Conservation (phyloP, 2,113 vertebrate species). For the Macquaria australasica region DNA sequence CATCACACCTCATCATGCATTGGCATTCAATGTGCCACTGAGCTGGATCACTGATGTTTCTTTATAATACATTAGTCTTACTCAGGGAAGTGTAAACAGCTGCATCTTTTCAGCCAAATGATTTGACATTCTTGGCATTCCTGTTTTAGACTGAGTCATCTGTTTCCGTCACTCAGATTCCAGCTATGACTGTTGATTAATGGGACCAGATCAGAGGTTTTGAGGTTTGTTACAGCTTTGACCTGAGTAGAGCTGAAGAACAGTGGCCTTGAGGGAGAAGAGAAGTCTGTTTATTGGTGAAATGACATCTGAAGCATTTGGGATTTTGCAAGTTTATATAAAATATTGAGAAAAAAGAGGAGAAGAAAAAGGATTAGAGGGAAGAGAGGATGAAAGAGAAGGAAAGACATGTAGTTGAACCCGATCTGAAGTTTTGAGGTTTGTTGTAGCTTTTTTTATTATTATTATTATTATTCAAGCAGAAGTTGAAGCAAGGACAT, state of each 20-base stretch:
- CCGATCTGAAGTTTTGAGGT: neutral
- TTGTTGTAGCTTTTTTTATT: neutral
- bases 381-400: neutral
- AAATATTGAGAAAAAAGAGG: neutral
- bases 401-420: neutral
- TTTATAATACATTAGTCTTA: neutral
- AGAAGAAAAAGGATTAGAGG: neutral
- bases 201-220: conserved; percentile 18
- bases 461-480: neutral
- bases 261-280: too few relatives aligned
- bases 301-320: conserved; percentile 26
- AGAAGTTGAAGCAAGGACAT: conserved; percentile 18
- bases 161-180: conserved; percentile 21
- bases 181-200: conserved; percentile 1
- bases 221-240: neutral
- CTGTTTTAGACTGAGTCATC: conserved; percentile 27
- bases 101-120: conserved; percentile 44
- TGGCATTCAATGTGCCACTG: neutral
- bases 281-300: conserved; percentile 13
- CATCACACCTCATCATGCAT: neutral
- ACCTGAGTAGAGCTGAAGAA: neutral
- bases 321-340: neutral
- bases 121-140: conserved; percentile 51
- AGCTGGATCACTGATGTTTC: neutral
- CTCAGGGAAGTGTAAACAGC: conserved; percentile 44